These are phyloP conservation scores for Nomada ferruginata DNA, from an alignment of 2,888 invertebrate genomes.

Conservation along the genomic window DNA sequence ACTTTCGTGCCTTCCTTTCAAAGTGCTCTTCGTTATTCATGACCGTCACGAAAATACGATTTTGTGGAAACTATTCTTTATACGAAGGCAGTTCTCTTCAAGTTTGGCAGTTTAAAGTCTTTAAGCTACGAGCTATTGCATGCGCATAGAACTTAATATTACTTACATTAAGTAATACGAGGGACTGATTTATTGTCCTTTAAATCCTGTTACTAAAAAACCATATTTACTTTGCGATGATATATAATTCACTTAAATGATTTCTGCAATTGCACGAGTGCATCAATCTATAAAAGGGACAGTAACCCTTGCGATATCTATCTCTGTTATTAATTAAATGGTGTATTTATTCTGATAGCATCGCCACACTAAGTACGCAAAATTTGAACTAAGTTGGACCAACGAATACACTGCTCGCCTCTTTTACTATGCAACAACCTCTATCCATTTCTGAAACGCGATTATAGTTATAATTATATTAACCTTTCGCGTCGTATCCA, in stretches of 20 bases:
- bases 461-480: constrained; percentile 40
- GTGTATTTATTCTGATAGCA: neutral
- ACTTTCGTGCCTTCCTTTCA: constrained; percentile 8
- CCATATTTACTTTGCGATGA: no score
- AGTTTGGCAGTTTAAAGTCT: neutral
- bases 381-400: constrained; percentile 18
- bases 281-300: neutral
- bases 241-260: no score
- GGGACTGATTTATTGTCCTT: no score
- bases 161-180: no score
- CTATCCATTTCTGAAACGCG: constrained; percentile 2
- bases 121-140: neutral
- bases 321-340: neutral
- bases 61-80: constrained; percentile 4
- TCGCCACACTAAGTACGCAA: neutral
- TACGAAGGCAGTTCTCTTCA: neutral
- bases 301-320: neutral
- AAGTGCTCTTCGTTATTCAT: constrained; percentile 17
- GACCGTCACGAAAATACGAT: constrained; percentile 7
- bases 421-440: constrained; percentile 18
- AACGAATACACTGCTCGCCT: constrained; percentile 13
- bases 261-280: no score
- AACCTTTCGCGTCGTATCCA: constrained; percentile 7
- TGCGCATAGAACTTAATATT: no score
- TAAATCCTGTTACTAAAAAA: no score